These are phyloP conservation scores for Megaceryle torquata DNA, from an alignment of 2,113 vertebrate species.

Conservation along the genomic window DNA sequence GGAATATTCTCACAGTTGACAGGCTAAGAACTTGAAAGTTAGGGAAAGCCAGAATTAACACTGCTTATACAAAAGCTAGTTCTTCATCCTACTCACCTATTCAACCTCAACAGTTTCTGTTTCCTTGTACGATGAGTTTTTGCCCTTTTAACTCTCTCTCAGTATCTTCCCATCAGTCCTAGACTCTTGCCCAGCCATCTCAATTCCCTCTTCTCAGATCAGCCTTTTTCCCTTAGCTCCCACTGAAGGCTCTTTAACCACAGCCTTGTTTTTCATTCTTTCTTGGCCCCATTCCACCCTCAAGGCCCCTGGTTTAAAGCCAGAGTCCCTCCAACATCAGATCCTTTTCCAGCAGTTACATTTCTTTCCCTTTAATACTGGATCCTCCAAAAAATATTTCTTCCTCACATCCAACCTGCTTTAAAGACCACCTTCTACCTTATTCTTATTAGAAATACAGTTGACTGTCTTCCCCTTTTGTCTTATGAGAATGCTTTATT, in stretches of 20 bases:
- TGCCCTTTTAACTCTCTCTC: neutral
- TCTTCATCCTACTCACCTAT: neutral
- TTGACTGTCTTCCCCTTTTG: neutral
- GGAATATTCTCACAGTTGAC: neutral
- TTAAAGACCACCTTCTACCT: neutral
- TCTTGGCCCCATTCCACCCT: neutral
- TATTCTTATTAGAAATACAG: neutral
- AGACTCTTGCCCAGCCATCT: neutral
- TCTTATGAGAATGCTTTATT: neutral
- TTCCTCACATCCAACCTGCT: neutral
- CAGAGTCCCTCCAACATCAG: neutral
- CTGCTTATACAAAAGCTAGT: neutral
- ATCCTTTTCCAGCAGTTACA: neutral
- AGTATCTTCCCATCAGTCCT: neutral
- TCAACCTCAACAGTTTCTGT: neutral
- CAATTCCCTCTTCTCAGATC: neutral
- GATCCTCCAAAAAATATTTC: neutral
- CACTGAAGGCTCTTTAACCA: neutral
- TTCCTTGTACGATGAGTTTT: neutral
- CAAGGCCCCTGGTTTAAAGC: neutral
- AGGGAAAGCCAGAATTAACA: conserved; percentile 8
- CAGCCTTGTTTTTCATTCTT: neutral
- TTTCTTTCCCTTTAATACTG: neutral
- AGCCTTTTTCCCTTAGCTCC: neutral
- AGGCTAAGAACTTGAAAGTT: neutral